Percentiles rank a stretch among this genome's conserved stretches.
Evolutionary conservation across 2,797 vertebrate genomes (phyloP).

Genomic region (Salmo trutta): DNA sequence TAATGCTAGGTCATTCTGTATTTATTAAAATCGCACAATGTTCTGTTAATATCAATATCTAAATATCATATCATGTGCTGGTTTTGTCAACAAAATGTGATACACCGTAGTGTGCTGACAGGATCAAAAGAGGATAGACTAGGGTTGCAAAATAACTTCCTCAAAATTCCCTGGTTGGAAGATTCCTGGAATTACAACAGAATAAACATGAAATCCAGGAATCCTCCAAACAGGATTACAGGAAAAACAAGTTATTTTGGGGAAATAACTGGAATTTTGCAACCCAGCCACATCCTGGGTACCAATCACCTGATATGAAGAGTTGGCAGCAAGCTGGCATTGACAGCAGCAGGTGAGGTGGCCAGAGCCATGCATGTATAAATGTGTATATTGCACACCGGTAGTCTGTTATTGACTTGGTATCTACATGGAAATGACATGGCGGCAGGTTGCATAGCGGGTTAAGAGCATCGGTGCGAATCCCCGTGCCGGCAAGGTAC

Average conservation of each 20-base stretch:
- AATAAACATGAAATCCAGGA: conserved; percentile 71
- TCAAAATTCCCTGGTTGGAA: no score
- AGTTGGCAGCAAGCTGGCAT: conserved; percentile 88
- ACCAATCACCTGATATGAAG: conserved; percentile 92
- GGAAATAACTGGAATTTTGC: no score
- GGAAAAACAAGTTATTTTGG: no score
- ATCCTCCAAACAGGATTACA: conserved; percentile 78
- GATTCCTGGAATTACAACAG: no score
- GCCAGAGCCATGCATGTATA: background rate
- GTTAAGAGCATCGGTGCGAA: no score
- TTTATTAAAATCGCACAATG: background rate
- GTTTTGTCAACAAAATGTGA: background rate
- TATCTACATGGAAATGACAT: background rate
- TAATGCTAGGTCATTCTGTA: no score
- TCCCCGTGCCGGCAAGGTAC: no score
- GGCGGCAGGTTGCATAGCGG: no score
- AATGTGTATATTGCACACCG: background rate
- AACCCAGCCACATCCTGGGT: conserved; percentile 80
- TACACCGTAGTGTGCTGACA: background rate
- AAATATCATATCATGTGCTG: background rate
- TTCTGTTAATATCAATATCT: background rate
- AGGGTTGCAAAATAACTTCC: no score
- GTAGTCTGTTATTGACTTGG: background rate
- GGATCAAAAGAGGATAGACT: background rate
- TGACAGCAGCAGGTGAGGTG: conserved; percentile 79